phyloP scores from a whole-genome alignment of 2,888 invertebrate species.

The Pegoplata infirma region DNA sequence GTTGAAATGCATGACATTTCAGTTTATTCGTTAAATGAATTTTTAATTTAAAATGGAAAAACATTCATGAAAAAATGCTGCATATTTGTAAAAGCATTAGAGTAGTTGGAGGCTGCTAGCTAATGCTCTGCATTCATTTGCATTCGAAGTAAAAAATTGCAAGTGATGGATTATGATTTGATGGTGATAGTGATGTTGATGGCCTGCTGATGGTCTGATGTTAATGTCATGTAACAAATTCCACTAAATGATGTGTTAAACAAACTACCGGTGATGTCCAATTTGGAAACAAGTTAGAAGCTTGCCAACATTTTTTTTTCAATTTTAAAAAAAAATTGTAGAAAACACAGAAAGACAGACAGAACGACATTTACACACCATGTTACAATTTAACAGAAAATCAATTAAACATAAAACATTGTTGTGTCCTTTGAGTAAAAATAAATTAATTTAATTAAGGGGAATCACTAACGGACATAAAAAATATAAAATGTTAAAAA shows the following conservation, averaged over 20 bases:
- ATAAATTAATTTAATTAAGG: not conserved
- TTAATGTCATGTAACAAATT: conserved; percentile 63
- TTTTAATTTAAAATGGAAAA: conserved; percentile 52
- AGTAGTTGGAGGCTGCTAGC: not conserved
- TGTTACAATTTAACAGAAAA: too few species aligned
- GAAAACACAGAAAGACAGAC: too few species aligned
- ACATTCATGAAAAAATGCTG: conserved; percentile 37
- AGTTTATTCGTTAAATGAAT: conserved; percentile 36
- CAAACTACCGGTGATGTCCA: conserved; percentile 58
- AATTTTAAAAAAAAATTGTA: not conserved
- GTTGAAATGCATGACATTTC: conserved; percentile 61
- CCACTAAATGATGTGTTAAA: conserved; percentile 61
- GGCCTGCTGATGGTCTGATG: conserved; percentile 34
- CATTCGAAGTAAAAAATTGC: not conserved
- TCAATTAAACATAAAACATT: not conserved
- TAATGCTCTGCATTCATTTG: conserved; percentile 17
- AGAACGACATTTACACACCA: too few species aligned
- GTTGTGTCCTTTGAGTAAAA: too few species aligned
- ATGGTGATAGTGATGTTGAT: conserved; percentile 45
- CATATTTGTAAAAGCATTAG: conserved; percentile 17
- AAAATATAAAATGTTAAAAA: too few species aligned
- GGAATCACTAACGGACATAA: not conserved
- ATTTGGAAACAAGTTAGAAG: conserved; percentile 50
- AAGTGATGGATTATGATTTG: conserved; percentile 61
- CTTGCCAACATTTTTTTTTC: conserved; percentile 18